phyloP scores from a whole-genome alignment of 1,140 invertebrate genomes.

The Polyergus mexicanus region DNA sequence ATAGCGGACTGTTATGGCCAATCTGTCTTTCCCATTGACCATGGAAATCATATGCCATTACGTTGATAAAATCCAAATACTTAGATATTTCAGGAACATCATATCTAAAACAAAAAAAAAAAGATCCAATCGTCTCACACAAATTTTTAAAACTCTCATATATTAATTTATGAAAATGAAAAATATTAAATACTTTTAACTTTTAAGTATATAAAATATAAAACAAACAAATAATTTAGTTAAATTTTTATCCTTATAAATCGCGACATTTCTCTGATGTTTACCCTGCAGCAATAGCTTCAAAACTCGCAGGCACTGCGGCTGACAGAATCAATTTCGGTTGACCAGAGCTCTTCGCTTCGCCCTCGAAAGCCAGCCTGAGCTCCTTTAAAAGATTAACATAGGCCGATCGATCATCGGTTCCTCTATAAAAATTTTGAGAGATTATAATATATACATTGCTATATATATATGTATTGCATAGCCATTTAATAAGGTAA shows the following conservation, averaged over 20 bases:
- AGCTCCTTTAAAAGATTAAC: constrained; percentile 94
- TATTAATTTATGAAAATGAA: constrained; percentile 15
- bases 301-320: constrained; percentile 96
- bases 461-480: neutral
- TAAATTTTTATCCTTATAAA: constrained; percentile 10
- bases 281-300: constrained; percentile 95
- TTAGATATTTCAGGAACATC: constrained; percentile 97
- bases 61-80: constrained; percentile 97
- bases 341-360: constrained; percentile 88
- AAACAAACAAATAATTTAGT: neutral
- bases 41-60: constrained; percentile 98
- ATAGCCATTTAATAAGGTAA: neutral
- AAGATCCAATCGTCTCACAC: neutral
- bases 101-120: constrained; percentile 87
- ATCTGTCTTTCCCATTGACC: constrained; percentile 97
- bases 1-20: constrained; percentile 96
- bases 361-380: constrained; percentile 95
- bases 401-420: constrained; percentile 94
- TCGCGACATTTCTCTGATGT: constrained; percentile 19
- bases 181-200: neutral
- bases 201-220: neutral
- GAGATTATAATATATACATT: neutral
- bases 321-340: constrained; percentile 95
- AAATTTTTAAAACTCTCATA: constrained; percentile 7
- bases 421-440: constrained; percentile 87